These are phyloP conservation scores for Carposina sasakii DNA, from an alignment of 1,140 invertebrate species.

Conservation along the genomic window DNA sequence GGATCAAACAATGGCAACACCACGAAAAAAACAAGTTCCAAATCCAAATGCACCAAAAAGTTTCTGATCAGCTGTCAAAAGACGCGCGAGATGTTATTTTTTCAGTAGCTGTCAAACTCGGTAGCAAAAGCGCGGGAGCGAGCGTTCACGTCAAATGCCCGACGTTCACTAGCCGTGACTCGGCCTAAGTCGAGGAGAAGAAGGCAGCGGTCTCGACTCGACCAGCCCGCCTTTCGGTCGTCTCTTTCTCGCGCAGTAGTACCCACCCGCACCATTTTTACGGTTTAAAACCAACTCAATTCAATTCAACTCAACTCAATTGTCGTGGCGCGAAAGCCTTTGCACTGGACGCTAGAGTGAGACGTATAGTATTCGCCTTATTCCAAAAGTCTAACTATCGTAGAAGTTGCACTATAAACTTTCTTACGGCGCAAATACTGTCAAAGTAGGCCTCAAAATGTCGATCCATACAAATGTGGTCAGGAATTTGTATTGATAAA, in stretches of 20 bases:
- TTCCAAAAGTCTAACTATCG: no score
- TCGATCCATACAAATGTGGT: no score
- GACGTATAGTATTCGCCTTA: constrained; percentile 50
- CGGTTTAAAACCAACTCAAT: constrained; percentile 69
- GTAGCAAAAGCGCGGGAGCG: constrained; percentile 40
- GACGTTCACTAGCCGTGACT: constrained; percentile 65
- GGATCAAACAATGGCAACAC: constrained; percentile 19
- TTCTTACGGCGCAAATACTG: no score
- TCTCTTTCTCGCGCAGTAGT: constrained; percentile 61
- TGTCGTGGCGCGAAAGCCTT: constrained; percentile 70
- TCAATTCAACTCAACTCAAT: constrained; percentile 73
- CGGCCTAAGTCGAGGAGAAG: constrained; percentile 67
- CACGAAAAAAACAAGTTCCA: constrained; percentile 27
- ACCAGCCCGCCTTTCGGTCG: constrained; percentile 65
- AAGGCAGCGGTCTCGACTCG: constrained; percentile 68
- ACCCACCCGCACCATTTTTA: constrained; percentile 68
- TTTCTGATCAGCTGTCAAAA: constrained; percentile 46
- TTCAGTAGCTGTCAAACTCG: constrained; percentile 46
- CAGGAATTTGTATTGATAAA: constrained; percentile 56
- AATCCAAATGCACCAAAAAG: constrained; percentile 48
- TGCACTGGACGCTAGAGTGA: constrained; percentile 67
- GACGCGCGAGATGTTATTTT: constrained; percentile 61
- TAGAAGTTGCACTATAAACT: no score
- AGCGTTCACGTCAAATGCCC: constrained; percentile 59
- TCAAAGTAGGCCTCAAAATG: no score